Evolutionary conservation across 2,888 invertebrate genomes (phyloP).

Genomic region (Cheilosia impressa): DNA sequence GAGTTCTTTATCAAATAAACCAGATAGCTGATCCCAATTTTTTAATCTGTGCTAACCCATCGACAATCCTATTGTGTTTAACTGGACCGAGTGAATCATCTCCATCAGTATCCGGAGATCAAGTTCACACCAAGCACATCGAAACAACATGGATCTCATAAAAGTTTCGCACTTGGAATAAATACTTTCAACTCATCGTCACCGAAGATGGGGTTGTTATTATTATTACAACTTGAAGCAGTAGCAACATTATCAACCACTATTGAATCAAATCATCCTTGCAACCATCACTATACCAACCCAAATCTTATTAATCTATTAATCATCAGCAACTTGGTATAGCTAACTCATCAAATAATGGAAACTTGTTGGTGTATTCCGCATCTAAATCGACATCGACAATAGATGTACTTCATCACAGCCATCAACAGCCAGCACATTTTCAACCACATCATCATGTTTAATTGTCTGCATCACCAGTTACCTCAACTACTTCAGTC

Average conservation of each 20-base stretch:
- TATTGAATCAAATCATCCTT: slow-evolving; percentile 42
- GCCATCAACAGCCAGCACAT: slow-evolving; percentile 77
- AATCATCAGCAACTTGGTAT: slow-evolving; percentile 60
- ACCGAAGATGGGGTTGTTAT: slow-evolving; percentile 77
- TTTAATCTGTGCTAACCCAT: slow-evolving; percentile 85
- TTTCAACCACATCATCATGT: slow-evolving; percentile 76
- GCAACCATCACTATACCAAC: slow-evolving; percentile 73
- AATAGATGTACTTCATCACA: slow-evolving; percentile 79
- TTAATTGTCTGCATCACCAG: slow-evolving; percentile 73
- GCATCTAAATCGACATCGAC: slow-evolving; percentile 70
- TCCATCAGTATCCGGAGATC: slow-evolving; percentile 81
- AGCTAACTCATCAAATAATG: slow-evolving; percentile 75
- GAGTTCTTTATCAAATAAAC: slow-evolving; percentile 95
- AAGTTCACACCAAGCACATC: slow-evolving; percentile 81
- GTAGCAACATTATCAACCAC: slow-evolving; percentile 14
- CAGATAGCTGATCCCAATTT: slow-evolving; percentile 89
- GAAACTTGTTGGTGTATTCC: slow-evolving; percentile 76
- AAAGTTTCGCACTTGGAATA: slow-evolving; percentile 82
- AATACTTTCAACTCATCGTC: slow-evolving; percentile 78
- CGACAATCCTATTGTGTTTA: slow-evolving; percentile 84
- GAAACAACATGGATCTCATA: slow-evolving; percentile 78
- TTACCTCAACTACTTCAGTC: slow-evolving; percentile 82
- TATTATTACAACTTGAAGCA: slow-evolving; percentile 76
- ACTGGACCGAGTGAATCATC: slow-evolving; percentile 80
- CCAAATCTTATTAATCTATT: slow-evolving; percentile 53